Percentiles rank a stretch among this genome's conserved stretches.
Conservation (phyloP, 2,113 vertebrate genomes). For the Dasyprocta punctata region DNA sequence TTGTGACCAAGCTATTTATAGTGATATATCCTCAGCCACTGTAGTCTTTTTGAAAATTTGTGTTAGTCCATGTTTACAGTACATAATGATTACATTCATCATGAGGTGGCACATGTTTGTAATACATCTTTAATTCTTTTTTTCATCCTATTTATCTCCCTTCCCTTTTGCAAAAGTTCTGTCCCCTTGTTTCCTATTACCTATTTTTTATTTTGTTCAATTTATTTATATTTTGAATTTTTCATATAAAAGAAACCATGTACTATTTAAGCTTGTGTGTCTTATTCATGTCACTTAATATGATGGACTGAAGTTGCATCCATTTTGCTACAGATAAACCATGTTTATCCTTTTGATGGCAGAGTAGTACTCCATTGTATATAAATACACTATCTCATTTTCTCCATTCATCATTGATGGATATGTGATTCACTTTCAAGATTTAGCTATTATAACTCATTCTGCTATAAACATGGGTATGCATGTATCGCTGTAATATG, state of each 20-base stretch:
- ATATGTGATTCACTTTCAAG: background rate
- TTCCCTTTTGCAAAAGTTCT: background rate
- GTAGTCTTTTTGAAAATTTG: background rate
- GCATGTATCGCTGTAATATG: background rate
- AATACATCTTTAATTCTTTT: background rate
- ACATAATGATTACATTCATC: background rate
- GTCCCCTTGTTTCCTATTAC: background rate
- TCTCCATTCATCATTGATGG: background rate
- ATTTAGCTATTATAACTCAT: background rate
- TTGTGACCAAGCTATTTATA: background rate
- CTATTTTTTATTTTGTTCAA: background rate
- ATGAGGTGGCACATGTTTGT: background rate
- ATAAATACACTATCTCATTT: background rate
- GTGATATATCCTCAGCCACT: background rate
- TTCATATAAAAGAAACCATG: background rate
- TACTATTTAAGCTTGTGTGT: background rate
- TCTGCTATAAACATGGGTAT: background rate
- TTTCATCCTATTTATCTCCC: background rate
- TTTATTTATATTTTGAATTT: background rate
- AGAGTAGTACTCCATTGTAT: background rate
- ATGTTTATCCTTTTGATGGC: background rate
- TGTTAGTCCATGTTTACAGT: background rate
- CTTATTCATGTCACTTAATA: background rate
- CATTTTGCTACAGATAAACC: background rate
- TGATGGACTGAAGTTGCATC: background rate